These are phyloP conservation scores for Potamarius usumacintae DNA, from an alignment of 2,113 vertebrate species.

Conservation along the genomic window DNA sequence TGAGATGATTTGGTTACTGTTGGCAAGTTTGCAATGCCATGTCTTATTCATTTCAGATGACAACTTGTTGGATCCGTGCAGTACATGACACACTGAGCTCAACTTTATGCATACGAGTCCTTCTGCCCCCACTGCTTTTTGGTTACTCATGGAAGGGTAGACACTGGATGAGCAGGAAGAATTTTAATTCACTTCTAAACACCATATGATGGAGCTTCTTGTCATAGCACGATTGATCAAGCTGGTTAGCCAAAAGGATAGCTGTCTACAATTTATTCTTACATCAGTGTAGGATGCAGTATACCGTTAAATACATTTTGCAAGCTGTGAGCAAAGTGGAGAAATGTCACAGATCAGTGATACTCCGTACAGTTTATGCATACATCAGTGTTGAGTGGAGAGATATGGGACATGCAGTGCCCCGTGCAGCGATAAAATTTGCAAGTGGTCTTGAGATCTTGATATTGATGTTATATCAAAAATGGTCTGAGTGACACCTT, in stretches of 20 bases:
- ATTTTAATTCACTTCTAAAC: neutral
- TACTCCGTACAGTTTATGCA: neutral
- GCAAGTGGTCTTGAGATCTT: neutral
- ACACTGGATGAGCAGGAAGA: neutral
- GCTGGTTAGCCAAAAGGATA: neutral
- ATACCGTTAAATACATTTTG: neutral
- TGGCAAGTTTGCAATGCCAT: neutral
- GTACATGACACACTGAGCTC: neutral
- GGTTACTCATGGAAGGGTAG: neutral
- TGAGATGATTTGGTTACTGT: neutral
- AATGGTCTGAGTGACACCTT: neutral
- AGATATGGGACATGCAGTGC: neutral
- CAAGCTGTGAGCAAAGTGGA: neutral
- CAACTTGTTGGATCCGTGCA: neutral
- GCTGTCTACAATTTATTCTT: neutral
- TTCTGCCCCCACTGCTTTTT: neutral
- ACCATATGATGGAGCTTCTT: neutral
- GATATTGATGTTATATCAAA: neutral
- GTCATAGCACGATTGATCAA: neutral
- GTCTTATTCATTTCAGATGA: neutral
- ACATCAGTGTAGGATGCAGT: neutral
- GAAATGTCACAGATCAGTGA: neutral
- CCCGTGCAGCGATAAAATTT: neutral
- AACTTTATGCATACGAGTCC: neutral
- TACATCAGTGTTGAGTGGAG: neutral